phyloP scores from a whole-genome alignment of 1,140 invertebrate species.

The Eueides isabella region DNA sequence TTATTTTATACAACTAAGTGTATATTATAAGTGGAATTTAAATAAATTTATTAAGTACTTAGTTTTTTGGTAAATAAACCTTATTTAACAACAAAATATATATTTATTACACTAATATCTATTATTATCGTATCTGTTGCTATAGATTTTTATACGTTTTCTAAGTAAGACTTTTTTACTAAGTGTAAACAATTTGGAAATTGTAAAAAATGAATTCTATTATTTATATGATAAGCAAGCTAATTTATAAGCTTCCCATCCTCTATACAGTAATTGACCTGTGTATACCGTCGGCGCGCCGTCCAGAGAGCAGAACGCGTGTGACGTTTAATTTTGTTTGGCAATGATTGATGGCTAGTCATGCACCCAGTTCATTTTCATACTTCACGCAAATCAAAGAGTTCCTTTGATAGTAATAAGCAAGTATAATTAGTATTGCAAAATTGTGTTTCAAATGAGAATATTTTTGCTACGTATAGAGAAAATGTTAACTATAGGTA shows the following conservation, averaged over 20 bases:
- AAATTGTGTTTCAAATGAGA: conserved; percentile 2
- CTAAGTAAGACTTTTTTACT: no score
- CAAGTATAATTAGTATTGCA: conserved; percentile 15
- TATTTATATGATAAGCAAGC: background rate
- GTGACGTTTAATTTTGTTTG: conserved; percentile 78
- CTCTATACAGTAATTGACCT: conserved; percentile 43
- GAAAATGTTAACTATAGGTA: no score
- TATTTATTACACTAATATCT: no score
- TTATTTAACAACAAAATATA: no score
- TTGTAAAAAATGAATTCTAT: background rate
- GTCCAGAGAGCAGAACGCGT: conserved; percentile 57
- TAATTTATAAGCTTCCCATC: background rate
- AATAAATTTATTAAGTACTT: no score
- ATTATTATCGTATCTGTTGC: no score
- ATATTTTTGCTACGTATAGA: no score
- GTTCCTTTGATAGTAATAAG: conserved; percentile 26
- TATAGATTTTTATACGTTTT: no score
- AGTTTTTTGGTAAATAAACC: no score
- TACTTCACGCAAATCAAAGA: conserved; percentile 50
- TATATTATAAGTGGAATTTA: no score
- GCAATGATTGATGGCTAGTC: conserved; percentile 69
- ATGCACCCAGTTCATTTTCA: conserved; percentile 60
- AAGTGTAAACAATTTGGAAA: background rate
- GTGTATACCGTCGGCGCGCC: conserved; percentile 31
- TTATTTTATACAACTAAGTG: no score